phyloP scores from a whole-genome alignment of 2,888 invertebrate species.

The Crossocerus cetratus region DNA sequence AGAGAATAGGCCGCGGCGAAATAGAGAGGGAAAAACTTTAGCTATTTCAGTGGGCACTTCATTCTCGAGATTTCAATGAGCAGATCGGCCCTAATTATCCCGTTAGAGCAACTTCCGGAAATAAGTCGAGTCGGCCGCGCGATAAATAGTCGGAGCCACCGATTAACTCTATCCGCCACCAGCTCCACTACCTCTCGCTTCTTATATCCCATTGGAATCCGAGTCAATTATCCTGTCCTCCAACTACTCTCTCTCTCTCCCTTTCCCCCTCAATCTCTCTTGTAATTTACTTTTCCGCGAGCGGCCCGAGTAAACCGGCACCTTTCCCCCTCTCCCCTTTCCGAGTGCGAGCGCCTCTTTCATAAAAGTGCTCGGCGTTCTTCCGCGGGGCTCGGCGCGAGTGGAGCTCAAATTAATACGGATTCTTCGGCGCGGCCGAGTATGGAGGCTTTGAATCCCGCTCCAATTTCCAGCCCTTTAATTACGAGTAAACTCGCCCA shows the following conservation, averaged over 20 bases:
- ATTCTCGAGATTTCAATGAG: conserved; percentile 18
- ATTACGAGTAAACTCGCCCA: not conserved
- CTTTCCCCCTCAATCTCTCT: no score
- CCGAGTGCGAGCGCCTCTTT: no score
- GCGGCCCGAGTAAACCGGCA: no score
- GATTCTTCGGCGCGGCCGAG: no score
- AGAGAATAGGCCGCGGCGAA: not conserved
- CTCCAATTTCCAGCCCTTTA: not conserved
- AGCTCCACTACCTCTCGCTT: not conserved
- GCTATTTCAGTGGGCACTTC: conserved; percentile 2
- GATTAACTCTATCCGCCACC: not conserved
- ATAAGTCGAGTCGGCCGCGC: not conserved
- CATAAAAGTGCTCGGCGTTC: no score
- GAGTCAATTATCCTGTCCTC: not conserved
- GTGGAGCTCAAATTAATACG: no score
- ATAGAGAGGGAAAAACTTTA: conserved; percentile 19
- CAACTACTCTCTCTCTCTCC: not conserved
- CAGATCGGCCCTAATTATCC: conserved; percentile 22
- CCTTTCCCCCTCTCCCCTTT: no score
- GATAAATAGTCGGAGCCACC: not conserved
- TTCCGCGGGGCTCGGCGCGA: no score
- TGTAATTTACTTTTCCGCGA: not conserved
- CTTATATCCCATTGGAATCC: not conserved
- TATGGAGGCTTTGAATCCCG: no score
- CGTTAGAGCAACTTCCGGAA: not conserved